Conservation (phyloP, 2,797 vertebrate genomes). For the Microctenopoma stevenorrisi region DNA sequence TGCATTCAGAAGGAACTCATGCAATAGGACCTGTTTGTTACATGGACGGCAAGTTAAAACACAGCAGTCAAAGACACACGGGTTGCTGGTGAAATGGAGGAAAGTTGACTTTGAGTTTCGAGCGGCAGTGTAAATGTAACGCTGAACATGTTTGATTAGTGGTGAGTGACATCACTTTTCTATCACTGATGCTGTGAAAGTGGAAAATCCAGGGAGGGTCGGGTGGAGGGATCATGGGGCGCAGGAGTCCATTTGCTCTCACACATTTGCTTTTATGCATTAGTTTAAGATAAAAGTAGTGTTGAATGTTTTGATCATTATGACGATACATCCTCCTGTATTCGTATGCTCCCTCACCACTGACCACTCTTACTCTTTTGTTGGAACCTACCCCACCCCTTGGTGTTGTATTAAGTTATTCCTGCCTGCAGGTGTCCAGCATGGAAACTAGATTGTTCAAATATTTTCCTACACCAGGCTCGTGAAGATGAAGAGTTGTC, state of each 20-base stretch:
- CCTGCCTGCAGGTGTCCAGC: slow-evolving; percentile 53
- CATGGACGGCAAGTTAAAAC: slow-evolving; percentile 26
- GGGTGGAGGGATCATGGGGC: background rate
- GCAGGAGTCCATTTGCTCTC: slow-evolving; percentile 32
- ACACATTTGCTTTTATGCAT: background rate
- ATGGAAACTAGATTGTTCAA: slow-evolving; percentile 78
- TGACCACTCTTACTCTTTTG: slow-evolving; percentile 1
- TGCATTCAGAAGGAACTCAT: slow-evolving; percentile 53
- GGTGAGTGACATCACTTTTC: slow-evolving; percentile 8
- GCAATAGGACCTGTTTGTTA: slow-evolving; percentile 31
- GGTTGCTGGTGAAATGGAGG: slow-evolving; percentile 7
- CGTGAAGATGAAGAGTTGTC: slow-evolving; percentile 64
- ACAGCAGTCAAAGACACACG: slow-evolving; percentile 2
- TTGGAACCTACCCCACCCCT: background rate
- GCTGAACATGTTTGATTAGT: slow-evolving; percentile 13
- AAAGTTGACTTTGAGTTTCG: slow-evolving; percentile 15
- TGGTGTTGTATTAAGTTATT: slow-evolving; percentile 55
- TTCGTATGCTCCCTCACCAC: no score
- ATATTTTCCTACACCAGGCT: slow-evolving; percentile 80
- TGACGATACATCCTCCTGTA: no score
- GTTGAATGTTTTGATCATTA: no score
- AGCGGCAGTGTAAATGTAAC: slow-evolving; percentile 9
- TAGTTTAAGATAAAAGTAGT: no score
- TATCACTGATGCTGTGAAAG: slow-evolving; percentile 7
- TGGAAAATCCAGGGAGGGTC: slow-evolving; percentile 28